Base-by-base conservation (phyloP, 1,140 invertebrate genomes). In the Onthophagus taurus region DNA sequence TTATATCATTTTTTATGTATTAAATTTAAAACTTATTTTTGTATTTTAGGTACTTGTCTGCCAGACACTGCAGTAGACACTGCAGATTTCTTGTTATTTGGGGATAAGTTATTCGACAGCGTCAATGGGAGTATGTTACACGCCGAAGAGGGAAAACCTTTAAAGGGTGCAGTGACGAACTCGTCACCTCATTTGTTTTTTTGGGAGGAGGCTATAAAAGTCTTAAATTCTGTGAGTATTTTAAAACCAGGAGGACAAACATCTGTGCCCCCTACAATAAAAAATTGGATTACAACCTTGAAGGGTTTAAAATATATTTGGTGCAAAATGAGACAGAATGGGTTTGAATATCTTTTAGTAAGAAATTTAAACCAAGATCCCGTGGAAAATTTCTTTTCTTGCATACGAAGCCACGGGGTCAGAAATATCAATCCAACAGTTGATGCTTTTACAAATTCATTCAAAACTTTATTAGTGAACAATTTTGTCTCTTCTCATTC, bases 21-120 rank as follows among this genome's bases (percentile, higher is more conserved):
- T n/a, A n/a, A n/a, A n/a, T n/a, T n/a, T n/a, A n/a, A n/a, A n/a
- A 19, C 9, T 21, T 19, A 26, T 29, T 44, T 12, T 12, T 23
- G n/a, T 36, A 36, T 29, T 45, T 18, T 20, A 23, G 33, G 23
- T 36, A 19, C 11, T 45, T 7, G 9, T 45, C 14, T 30, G 9
- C 24, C 18, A 11, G 21, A 18, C 33, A 26, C 3, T 3, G 41
- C 36, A 14, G 9, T 11, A 11, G 49, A 37, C 21, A 48, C 49
- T 29, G 49, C 42, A 21, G 42, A 44, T 35, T 45, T 45, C 24
- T 17, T 45, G 2, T 36, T 43, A 16, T 51, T 48, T 17, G 14
- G 48, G 9, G 42, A 48, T 26, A 30, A 48, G 23, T 23, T 51
- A 18, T 51, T 45, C 29, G 49, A 51, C 31, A 45, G 42, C 21